phyloP scores from a whole-genome alignment of 1,140 invertebrate species.

The Leptoteleia sp. region DNA sequence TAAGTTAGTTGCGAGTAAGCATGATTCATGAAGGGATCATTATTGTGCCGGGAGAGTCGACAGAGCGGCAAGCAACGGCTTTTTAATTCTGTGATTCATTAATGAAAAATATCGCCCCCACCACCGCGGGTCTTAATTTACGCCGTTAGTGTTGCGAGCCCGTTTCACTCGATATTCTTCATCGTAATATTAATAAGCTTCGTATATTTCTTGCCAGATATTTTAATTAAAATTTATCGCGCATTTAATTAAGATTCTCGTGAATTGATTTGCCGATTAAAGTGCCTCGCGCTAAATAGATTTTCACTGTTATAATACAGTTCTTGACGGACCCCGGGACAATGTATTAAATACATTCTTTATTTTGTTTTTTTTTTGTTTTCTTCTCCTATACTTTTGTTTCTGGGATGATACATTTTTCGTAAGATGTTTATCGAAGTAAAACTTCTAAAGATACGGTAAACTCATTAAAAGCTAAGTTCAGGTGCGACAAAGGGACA shows the following conservation, averaged over 20 bases:
- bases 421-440: no score
- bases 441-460: no score
- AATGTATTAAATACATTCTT: no score
- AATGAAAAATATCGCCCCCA: constrained; percentile 49
- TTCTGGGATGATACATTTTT: no score
- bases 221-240: constrained; percentile 54
- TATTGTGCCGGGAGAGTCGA: constrained; percentile 47
- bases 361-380: no score
- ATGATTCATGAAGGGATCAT: constrained; percentile 67
- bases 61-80: constrained; percentile 23
- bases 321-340: no score
- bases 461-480: no score
- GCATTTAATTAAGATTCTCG: constrained; percentile 32
- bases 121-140: constrained; percentile 35
- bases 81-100: constrained; percentile 63
- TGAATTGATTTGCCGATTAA: constrained; percentile 37
- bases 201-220: constrained; percentile 38
- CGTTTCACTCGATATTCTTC: constrained; percentile 34
- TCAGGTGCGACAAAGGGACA: no score
- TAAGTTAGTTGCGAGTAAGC: constrained; percentile 55
- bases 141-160: constrained; percentile 32
- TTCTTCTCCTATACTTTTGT: no score
- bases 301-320: constrained; percentile 1
- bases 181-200: constrained; percentile 45
- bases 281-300: constrained; percentile 24